Evolutionary conservation across 2,113 vertebrate genomes (phyloP).

Genomic region (Muntiacus muntjak): DNA sequence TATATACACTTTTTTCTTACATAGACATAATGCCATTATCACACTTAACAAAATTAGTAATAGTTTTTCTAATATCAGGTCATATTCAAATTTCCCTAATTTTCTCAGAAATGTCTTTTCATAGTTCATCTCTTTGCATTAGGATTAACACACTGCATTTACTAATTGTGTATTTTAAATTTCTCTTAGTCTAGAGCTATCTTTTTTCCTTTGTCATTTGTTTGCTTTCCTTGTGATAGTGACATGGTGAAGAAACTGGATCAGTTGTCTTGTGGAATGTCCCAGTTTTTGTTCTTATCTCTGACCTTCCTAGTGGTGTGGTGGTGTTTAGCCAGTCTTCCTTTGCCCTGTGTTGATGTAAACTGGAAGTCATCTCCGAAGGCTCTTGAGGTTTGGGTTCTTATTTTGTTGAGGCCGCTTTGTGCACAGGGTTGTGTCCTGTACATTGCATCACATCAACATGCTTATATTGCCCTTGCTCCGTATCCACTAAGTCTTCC

Average conservation of each 20-base stretch:
- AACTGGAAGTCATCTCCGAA: neutral
- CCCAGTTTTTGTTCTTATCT: neutral
- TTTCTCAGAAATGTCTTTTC: constrained; percentile 7
- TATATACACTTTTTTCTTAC: neutral
- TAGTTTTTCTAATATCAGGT: neutral
- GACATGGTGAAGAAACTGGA: neutral
- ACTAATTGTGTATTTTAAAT: neutral
- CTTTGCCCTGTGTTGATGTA: neutral
- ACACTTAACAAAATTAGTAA: neutral
- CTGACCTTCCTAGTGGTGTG: neutral
- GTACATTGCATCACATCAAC: neutral
- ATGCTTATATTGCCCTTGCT: neutral
- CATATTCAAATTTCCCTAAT: neutral
- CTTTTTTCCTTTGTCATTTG: neutral
- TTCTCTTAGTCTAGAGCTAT: neutral
- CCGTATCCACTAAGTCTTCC: neutral
- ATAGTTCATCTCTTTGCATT: neutral
- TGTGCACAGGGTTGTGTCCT: too few relatives aligned
- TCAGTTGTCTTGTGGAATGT: neutral
- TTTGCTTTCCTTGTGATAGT: neutral
- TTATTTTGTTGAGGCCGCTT: neutral
- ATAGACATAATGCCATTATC: neutral
- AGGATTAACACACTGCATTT: neutral
- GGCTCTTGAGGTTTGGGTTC: neutral
- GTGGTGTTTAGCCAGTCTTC: neutral